Evolutionary conservation across 2,888 invertebrate species (phyloP).

Genomic region (Macaria notata): DNA sequence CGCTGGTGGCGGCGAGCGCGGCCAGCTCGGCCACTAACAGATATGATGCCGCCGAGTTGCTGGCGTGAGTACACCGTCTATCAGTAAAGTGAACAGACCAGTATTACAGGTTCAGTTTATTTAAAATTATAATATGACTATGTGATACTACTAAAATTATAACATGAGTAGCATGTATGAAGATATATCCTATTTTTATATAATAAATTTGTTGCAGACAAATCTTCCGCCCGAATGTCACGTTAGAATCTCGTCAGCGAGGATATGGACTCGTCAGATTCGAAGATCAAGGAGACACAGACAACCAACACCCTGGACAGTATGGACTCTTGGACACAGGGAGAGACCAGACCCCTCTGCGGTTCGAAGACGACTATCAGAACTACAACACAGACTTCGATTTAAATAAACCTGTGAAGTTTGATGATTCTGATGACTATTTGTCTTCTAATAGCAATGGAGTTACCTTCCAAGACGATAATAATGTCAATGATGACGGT

Average conservation of each 20-base stretch:
- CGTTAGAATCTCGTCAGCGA: slow-evolving; percentile 28
- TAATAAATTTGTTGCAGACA: slow-evolving; percentile 29
- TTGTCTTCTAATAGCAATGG: slow-evolving; percentile 2
- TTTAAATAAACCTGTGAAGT: slow-evolving; percentile 32
- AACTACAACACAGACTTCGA: neutral
- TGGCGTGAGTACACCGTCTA: slow-evolving; percentile 37
- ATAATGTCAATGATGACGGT: slow-evolving; percentile 29
- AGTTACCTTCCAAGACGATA: slow-evolving; percentile 36
- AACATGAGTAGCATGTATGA: too few species aligned
- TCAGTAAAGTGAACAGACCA: too few species aligned
- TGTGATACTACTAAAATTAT: too few species aligned
- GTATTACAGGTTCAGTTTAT: too few species aligned
- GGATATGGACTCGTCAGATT: slow-evolving; percentile 35
- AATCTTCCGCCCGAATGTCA: slow-evolving; percentile 36
- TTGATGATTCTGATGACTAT: slow-evolving; percentile 32
- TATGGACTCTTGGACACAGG: slow-evolving; percentile 16
- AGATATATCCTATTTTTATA: too few species aligned
- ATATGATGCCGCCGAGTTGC: slow-evolving; percentile 41
- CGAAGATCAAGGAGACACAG: slow-evolving; percentile 26
- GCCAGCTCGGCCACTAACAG: slow-evolving; percentile 16
- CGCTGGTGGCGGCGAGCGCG: neutral
- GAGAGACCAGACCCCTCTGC: slow-evolving; percentile 15
- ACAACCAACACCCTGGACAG: slow-evolving; percentile 15
- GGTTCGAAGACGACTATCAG: slow-evolving; percentile 27
- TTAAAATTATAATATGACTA: too few species aligned